These are phyloP conservation scores for Oncorhynchus clarkii DNA, from an alignment of 2,113 vertebrate species.

Conservation along the genomic window DNA sequence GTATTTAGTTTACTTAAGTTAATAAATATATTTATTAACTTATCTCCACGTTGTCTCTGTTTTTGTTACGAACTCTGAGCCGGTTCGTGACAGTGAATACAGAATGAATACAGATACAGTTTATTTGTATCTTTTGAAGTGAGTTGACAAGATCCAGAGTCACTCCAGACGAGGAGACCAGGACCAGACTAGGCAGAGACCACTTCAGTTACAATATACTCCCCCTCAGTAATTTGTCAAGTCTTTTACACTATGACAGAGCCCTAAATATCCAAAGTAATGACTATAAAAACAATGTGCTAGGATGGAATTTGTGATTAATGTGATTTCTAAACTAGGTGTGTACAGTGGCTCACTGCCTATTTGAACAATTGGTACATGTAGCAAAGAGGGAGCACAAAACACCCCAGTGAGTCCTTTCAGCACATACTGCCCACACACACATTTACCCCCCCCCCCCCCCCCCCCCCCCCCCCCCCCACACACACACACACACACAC, in stretches of 20 bases:
- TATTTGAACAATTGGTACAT: conserved; percentile 57
- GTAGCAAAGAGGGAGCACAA: conserved; percentile 25
- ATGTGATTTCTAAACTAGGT: conserved; percentile 54
- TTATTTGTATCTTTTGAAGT: no score
- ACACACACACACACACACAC: no score
- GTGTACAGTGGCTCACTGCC: conserved; percentile 46
- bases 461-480: not conserved
- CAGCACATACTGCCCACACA: not conserved
- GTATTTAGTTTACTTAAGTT: no score
- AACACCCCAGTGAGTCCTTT: conserved; percentile 11
- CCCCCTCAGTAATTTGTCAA: conserved; percentile 38
- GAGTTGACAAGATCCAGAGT: no score
- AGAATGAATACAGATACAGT: no score
- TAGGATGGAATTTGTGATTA: conserved; percentile 57
- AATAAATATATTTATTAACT: no score
- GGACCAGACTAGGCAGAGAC: conserved; percentile 17
- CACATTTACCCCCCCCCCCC: not conserved
- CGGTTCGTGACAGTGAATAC: no score
- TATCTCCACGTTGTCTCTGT: no score
- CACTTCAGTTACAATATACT: conserved; percentile 11
- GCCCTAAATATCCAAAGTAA: conserved; percentile 39
- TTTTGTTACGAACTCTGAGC: no score
- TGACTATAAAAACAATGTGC: conserved; percentile 44
- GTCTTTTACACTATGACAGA: conserved; percentile 28
- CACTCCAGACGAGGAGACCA: not conserved